phyloP scores from a whole-genome alignment of 2,888 invertebrate genomes.

The Exocentrus adspersus region DNA sequence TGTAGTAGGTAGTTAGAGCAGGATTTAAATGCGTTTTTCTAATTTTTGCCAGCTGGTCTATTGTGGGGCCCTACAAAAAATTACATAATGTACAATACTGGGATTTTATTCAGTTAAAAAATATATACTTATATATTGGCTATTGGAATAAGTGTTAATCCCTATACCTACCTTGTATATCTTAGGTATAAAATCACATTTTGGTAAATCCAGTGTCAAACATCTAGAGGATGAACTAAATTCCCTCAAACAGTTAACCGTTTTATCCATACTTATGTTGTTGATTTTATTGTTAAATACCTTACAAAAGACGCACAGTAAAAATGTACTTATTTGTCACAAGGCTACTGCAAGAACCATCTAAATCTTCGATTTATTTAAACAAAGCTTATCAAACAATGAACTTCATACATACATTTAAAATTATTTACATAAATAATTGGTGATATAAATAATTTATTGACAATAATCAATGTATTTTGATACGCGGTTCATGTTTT shows the following conservation, averaged over 20 bases:
- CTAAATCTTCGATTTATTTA: slow-evolving; percentile 8
- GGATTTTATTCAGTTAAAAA: too few species aligned
- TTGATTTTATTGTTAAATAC: slow-evolving; percentile 8
- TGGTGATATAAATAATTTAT: background rate
- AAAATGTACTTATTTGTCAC: too few species aligned
- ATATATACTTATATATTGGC: too few species aligned
- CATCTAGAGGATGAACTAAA: slow-evolving; percentile 26
- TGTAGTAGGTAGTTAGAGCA: slow-evolving; percentile 78
- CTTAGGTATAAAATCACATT: slow-evolving; percentile 57
- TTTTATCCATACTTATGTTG: slow-evolving; percentile 20
- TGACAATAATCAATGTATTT: too few species aligned
- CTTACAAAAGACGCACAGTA: background rate
- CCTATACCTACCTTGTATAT: slow-evolving; percentile 58
- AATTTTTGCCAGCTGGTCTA: slow-evolving; percentile 69
- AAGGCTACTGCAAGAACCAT: too few species aligned
- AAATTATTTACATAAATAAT: background rate
- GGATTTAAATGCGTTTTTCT: slow-evolving; percentile 76
- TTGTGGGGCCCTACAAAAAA: slow-evolving; percentile 69
- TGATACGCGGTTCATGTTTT: too few species aligned
- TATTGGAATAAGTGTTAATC: too few species aligned
- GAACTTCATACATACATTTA: background rate
- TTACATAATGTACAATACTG: background rate
- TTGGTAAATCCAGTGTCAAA: slow-evolving; percentile 35
- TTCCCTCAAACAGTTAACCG: slow-evolving; percentile 23
- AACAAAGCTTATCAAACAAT: slow-evolving; percentile 31